Base-by-base conservation (phyloP, 2,797 vertebrate genomes). In the Furcifer pardalis region DNA sequence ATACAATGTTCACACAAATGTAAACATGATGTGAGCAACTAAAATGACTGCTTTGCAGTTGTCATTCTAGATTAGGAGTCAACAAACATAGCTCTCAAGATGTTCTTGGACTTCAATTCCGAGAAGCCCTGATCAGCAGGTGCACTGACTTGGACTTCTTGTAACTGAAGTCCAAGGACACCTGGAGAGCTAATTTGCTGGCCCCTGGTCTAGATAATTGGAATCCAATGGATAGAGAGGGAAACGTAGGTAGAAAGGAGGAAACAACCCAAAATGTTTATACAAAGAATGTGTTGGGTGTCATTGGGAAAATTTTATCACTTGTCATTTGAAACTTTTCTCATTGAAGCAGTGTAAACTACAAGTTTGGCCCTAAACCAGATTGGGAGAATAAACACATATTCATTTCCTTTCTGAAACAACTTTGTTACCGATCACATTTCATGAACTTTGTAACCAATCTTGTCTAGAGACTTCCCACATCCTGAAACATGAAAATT, bases 1-100 rank as follows among this genome's bases (percentile, higher is more conserved):
- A 92, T 15, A 95, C 96, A 91, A 94, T 84, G 90, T 90, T 93
- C 90, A 90, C 88, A 91, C 91, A 95, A 95, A 94, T 93, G 87
- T 93, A 93, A 94, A 93, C 84, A 49, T 27, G 56, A 81, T 81
- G 35, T 60, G 17, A 49, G 52, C 49, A 30, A 52, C 42, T 49
- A 15, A 23, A 72, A 9, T 27, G n/a, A 42, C 72, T 21, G 25
- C 27, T 81, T 27, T 81, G 79, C 68, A 71, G n/a, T 72, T 72
- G 68, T 52, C 49, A 87, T 90, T 86, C 92, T n/a, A n/a, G n/a
- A n/a, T n/a, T n/a, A n/a, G n/a, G n/a, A n/a, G n/a, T n/a, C n/a
- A n/a, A n/a, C n/a, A n/a, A n/a, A n/a, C n/a, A n/a, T n/a, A n/a
- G n/a, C n/a, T n/a, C n/a, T n/a, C n/a, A n/a, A n/a, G n/a, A n/a